Conservation (phyloP, 2,888 invertebrate genomes). For the Phalangium opilio region DNA sequence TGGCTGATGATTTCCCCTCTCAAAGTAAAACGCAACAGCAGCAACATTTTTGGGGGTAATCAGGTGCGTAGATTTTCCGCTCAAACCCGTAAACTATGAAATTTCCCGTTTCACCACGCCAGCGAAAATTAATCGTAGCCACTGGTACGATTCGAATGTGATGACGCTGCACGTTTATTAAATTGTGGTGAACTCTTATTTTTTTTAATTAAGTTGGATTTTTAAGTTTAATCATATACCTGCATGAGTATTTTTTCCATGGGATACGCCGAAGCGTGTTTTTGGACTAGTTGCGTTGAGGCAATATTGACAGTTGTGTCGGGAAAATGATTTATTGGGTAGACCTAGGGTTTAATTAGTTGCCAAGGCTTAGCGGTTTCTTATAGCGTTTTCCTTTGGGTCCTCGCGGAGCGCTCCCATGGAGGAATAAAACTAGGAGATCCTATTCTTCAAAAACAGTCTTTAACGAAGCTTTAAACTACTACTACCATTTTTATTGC, state of each 20-base stretch:
- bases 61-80: slow-evolving; percentile 28
- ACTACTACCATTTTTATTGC: too few species aligned
- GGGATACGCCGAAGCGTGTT: slow-evolving; percentile 31
- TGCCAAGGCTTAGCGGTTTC: too few species aligned
- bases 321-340: slow-evolving; percentile 35
- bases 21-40: slow-evolving; percentile 23
- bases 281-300: slow-evolving; percentile 33
- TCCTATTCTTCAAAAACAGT: too few species aligned
- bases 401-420: too few species aligned
- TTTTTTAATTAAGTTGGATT: neutral
- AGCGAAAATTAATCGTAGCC: slow-evolving; percentile 28
- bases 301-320: slow-evolving; percentile 36
- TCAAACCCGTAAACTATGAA: slow-evolving; percentile 33
- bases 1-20: too few species aligned
- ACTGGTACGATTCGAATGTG: slow-evolving; percentile 30
- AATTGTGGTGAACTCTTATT: neutral
- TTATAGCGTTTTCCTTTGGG: too few species aligned
- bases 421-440: too few species aligned
- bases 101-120: slow-evolving; percentile 24
- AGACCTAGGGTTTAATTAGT: too few species aligned
- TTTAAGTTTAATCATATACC: slow-evolving; percentile 26
- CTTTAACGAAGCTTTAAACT: too few species aligned
- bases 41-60: slow-evolving; percentile 32
- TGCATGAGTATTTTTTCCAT: slow-evolving; percentile 35
- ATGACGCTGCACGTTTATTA: slow-evolving; percentile 26